A percentile compares a stretch with the other conserved stretches of the same genome.
Evolutionary conservation across 1,140 invertebrate species (phyloP).

Genomic region (Apis cerana): DNA sequence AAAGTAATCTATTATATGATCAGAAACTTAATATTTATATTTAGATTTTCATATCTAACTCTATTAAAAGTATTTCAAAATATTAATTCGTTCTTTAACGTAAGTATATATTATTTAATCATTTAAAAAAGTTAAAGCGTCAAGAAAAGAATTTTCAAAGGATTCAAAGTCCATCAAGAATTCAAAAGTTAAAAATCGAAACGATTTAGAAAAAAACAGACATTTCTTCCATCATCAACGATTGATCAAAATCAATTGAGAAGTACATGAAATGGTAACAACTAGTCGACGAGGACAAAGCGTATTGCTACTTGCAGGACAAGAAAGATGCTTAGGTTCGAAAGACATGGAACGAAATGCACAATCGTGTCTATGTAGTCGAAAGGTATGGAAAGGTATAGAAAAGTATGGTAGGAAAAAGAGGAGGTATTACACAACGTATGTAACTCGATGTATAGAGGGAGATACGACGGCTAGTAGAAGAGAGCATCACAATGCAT

Average conservation of each 20-base stretch:
- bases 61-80: too few species aligned
- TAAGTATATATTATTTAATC: too few species aligned
- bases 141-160: too few species aligned
- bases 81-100: too few species aligned
- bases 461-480: conserved; percentile 44
- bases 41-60: too few species aligned
- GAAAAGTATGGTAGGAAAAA: conserved; percentile 33
- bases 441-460: background rate
- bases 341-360: conserved; percentile 41
- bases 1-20: too few species aligned
- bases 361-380: conserved; percentile 56
- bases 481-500: conserved; percentile 63
- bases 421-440: background rate
- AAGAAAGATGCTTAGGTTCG: conserved; percentile 35
- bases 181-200: too few species aligned
- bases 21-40: too few species aligned
- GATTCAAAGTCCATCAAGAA: too few species aligned
- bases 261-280: conserved; percentile 54
- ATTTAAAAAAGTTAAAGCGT: too few species aligned
- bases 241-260: conserved; percentile 65
- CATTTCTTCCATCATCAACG: conserved; percentile 42
- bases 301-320: conserved; percentile 63
- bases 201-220: too few species aligned
- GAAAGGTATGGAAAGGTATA: conserved; percentile 55
- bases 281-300: conserved; percentile 59